Conservation (phyloP, 23 tunicate genomes). For the Corella eumyota region DNA sequence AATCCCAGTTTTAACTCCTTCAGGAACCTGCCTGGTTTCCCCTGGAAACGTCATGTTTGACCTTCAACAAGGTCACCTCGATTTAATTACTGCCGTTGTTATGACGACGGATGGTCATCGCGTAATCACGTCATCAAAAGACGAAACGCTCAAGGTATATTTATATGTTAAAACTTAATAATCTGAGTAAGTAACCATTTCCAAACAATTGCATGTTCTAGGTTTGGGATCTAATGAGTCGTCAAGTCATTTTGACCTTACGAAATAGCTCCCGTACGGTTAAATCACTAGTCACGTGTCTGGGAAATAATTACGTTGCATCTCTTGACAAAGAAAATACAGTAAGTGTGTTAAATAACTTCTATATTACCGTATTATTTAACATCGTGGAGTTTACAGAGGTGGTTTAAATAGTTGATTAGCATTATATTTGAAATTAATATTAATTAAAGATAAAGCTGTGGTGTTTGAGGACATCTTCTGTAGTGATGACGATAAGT, state of each 20-base stretch:
- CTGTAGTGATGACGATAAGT: conserved; percentile 19
- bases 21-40: conserved; percentile 49
- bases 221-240: conserved; percentile 62
- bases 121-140: conserved; percentile 54
- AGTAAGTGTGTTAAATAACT: conserved; percentile 9
- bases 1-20: conserved; percentile 47
- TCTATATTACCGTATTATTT: background rate
- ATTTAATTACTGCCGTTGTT: conserved; percentile 50
- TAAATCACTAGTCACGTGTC: conserved; percentile 33
- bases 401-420: too few relatives aligned
- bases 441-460: conserved; percentile 32
- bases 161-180: background rate
- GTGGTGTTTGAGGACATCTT: conserved; percentile 28
- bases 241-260: conserved; percentile 39
- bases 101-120: conserved; percentile 70
- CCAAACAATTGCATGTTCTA: background rate
- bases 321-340: conserved; percentile 23
- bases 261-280: conserved; percentile 29
- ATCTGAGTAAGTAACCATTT: background rate
- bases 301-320: conserved; percentile 56
- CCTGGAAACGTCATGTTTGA: conserved; percentile 58
- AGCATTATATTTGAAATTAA: too few relatives aligned
- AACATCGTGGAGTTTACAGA: background rate
- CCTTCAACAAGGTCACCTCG: conserved; percentile 41
- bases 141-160: conserved; percentile 58